Percentiles rank a stretch among this genome's conserved stretches.
Conservation (phyloP, 1,140 invertebrate species). For the Zaprionus capensis region DNA sequence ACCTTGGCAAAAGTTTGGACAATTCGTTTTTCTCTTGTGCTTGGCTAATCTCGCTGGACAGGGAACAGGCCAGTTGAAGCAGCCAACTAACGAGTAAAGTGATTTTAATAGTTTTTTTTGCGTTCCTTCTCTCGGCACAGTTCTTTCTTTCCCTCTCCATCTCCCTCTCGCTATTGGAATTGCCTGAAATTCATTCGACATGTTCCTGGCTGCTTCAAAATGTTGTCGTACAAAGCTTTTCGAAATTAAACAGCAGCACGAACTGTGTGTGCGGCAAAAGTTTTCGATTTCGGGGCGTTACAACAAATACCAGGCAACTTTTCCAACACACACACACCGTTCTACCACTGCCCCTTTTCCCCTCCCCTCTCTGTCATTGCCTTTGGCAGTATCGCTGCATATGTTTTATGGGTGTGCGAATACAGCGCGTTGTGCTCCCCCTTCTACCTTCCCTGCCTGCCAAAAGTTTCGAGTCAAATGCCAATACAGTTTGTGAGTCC, state of each 20-base stretch:
- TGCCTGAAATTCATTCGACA: slow-evolving; percentile 51
- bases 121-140: slow-evolving; percentile 21
- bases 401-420: slow-evolving; percentile 46
- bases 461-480: slow-evolving; percentile 80
- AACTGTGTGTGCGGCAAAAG: slow-evolving; percentile 76
- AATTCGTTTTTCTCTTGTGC: slow-evolving; percentile 25
- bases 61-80: not conserved
- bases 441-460: slow-evolving; percentile 2
- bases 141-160: slow-evolving; percentile 27
- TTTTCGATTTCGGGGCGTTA: slow-evolving; percentile 62
- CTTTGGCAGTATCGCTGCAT: slow-evolving; percentile 44
- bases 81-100: slow-evolving; percentile 68
- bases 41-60: slow-evolving; percentile 29
- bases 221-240: slow-evolving; percentile 71
- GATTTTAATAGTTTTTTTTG: slow-evolving; percentile 74
- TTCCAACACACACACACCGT: not conserved
- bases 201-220: slow-evolving; percentile 45
- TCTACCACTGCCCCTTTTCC: too few species aligned
- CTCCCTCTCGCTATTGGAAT: slow-evolving; percentile 7
- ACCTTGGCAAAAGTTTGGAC: slow-evolving; percentile 2
- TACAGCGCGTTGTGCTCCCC: not conserved
- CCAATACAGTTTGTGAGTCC: slow-evolving; percentile 73
- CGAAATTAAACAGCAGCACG: slow-evolving; percentile 75
- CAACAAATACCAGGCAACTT: slow-evolving; percentile 53
- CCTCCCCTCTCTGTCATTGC: not conserved